phyloP scores from a whole-genome alignment of 53 echinoderm and acorn worm species.

The Astropecten irregularis region DNA sequence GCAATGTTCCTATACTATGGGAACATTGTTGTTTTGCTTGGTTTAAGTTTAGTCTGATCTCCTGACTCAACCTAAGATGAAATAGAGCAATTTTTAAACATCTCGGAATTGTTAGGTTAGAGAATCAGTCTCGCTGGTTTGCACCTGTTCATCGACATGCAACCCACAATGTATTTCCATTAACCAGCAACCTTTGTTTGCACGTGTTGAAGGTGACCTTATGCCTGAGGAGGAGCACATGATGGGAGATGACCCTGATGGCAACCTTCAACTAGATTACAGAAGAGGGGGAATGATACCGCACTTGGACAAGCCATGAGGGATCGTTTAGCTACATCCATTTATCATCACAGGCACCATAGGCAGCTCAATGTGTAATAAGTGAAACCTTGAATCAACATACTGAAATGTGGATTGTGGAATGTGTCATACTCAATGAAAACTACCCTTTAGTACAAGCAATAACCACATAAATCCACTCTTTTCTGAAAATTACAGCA shows the following conservation, averaged over 20 bases:
- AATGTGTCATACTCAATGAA: not conserved
- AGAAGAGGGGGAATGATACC: not conserved
- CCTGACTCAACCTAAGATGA: no score
- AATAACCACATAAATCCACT: not conserved
- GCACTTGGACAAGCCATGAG: slow-evolving; percentile 23
- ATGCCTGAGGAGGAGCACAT: slow-evolving; percentile 8
- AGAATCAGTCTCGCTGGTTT: no score
- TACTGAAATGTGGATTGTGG: not conserved
- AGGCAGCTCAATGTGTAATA: slow-evolving; percentile 2
- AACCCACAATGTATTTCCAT: no score
- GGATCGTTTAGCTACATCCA: not conserved
- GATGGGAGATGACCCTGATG: not conserved
- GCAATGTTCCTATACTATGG: no score
- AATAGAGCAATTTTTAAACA: no score
- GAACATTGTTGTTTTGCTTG: no score
- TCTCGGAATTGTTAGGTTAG: no score
- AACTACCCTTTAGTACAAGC: not conserved
- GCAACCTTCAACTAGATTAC: not conserved
- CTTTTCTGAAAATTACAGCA: not conserved
- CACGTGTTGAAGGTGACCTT: slow-evolving; percentile 19
- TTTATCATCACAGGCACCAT: not conserved
- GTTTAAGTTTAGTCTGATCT: no score
- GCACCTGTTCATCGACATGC: no score
- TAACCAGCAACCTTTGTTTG: no score
- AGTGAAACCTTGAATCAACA: not conserved